These are phyloP conservation scores for Crocidura indochinensis DNA, from an alignment of 2,797 vertebrate genomes.

Conservation along the genomic window DNA sequence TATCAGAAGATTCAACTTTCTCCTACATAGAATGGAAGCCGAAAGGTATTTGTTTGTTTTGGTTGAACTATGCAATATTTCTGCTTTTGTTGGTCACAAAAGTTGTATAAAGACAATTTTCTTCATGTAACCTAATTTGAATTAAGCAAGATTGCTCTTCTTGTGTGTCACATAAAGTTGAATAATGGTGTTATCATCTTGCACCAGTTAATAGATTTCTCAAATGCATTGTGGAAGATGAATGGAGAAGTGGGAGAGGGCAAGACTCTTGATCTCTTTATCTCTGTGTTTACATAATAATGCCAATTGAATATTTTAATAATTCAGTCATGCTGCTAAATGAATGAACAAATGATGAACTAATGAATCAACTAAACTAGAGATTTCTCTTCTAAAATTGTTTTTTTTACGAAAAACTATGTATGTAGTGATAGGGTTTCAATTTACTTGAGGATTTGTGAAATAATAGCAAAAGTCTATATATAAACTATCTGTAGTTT, in stretches of 20 bases:
- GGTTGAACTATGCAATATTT: background rate
- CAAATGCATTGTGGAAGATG: constrained; percentile 17
- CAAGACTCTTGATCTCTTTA: background rate
- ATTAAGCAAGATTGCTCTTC: background rate
- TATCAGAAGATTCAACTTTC: background rate
- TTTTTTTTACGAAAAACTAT: background rate
- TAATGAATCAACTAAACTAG: constrained; percentile 20
- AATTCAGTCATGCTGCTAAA: background rate
- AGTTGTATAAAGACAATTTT: constrained; percentile 48
- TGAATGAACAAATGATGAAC: constrained; percentile 30
- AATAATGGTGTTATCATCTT: constrained; percentile 52
- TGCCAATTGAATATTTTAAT: constrained; percentile 29
- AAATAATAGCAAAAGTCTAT: constrained; percentile 1
- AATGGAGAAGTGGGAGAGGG: background rate
- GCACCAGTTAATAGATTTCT: constrained; percentile 1
- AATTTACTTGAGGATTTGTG: background rate
- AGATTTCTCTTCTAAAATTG: constrained; percentile 23
- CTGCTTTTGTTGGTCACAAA: constrained; percentile 35
- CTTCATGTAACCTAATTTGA: background rate
- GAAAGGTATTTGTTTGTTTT: constrained; percentile 19
- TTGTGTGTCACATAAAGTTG: constrained; percentile 39
- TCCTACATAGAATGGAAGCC: background rate
- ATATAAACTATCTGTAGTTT: too few species aligned
- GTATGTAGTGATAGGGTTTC: background rate
- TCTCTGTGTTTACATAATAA: background rate